phyloP scores from a whole-genome alignment of 2,797 vertebrate species.

The Eidolon dupreanum region DNA sequence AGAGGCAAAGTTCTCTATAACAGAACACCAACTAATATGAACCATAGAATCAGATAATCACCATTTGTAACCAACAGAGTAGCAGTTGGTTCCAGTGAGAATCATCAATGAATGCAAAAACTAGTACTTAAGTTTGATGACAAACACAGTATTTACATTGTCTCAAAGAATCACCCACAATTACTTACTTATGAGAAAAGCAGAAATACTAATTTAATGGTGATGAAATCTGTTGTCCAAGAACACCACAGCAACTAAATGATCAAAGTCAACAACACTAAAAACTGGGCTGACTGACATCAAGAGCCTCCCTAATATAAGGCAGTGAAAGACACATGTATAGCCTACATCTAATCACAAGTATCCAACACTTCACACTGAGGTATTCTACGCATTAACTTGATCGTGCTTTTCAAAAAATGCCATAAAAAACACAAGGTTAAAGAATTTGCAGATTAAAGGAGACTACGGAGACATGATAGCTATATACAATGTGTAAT shows the following conservation, averaged over 20 bases:
- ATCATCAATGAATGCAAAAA: neutral
- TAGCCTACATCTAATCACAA: neutral
- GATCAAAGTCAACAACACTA: neutral
- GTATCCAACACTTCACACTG: neutral
- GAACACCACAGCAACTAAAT: neutral
- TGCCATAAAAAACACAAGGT: neutral
- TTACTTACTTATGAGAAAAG: neutral
- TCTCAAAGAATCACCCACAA: neutral
- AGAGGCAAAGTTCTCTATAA: neutral
- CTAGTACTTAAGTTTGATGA: neutral
- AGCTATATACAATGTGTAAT: neutral
- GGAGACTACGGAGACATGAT: neutral
- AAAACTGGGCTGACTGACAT: neutral
- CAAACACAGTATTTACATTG: neutral
- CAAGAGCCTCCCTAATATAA: neutral
- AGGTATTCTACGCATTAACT: neutral
- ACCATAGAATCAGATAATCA: neutral
- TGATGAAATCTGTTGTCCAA: neutral
- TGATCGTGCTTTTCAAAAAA: neutral
- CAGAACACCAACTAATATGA: neutral
- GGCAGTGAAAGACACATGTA: neutral
- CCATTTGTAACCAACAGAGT: neutral
- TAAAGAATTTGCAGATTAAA: neutral
- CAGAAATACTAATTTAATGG: neutral
- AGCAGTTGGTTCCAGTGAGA: neutral